Conservation (phyloP, 2,797 vertebrate genomes). For the Sebastes taczanowskii region DNA sequence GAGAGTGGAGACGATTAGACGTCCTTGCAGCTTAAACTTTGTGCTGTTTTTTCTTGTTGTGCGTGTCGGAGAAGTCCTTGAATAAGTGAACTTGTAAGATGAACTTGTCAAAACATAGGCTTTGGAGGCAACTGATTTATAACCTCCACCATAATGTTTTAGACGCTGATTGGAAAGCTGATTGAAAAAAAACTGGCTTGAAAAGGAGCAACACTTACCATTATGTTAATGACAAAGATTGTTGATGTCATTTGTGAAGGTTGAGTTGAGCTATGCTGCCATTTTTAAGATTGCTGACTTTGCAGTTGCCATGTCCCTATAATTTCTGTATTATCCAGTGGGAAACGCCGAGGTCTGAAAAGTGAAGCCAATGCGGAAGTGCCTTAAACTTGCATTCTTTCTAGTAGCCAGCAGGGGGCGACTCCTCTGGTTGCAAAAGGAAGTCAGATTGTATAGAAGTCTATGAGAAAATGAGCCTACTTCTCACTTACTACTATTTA, state of each 20-base stretch:
- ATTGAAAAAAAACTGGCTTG: slow-evolving; percentile 15
- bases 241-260: slow-evolving; percentile 27
- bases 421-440: no score
- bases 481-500: no score
- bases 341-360: no score
- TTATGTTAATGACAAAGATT: slow-evolving; percentile 21
- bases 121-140: neutral
- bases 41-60: slow-evolving; percentile 40
- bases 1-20: slow-evolving; percentile 70
- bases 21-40: slow-evolving; percentile 65
- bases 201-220: neutral
- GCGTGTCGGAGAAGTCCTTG: slow-evolving; percentile 26
- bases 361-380: no score
- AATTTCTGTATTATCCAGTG: neutral
- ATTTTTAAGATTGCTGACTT: slow-evolving; percentile 10
- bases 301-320: neutral
- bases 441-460: no score
- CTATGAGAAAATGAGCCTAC: no score
- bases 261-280: neutral
- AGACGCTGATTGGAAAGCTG: slow-evolving; percentile 15
- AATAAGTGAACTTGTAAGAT: slow-evolving; percentile 6
- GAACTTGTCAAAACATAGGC: neutral
- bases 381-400: no score
- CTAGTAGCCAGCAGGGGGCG: no score
- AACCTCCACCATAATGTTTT: neutral